A percentile compares a stretch with the other conserved stretches of the same genome.
phyloP scores from a whole-genome alignment of 1,140 invertebrate species.

The Drosophila erecta region DNA sequence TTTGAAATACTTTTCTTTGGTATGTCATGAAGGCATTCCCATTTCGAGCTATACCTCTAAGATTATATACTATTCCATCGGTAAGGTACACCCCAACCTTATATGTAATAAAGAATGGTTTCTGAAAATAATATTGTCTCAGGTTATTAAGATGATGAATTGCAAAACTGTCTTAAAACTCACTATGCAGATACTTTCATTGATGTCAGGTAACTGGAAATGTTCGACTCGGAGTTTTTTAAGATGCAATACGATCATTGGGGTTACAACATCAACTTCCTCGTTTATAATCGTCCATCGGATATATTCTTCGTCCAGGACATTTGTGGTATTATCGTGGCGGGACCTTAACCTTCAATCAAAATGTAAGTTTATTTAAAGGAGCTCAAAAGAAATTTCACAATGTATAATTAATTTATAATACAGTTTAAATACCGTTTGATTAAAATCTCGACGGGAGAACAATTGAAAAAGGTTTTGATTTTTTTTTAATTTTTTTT shows the following conservation, averaged over 20 bases:
- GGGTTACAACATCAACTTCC: constrained; percentile 75
- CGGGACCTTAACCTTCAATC: not conserved
- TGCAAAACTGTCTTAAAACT: constrained; percentile 21
- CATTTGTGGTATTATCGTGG: constrained; percentile 1
- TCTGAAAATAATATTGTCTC: constrained; percentile 38
- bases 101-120: constrained; percentile 67
- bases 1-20: constrained; percentile 67
- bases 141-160: not conserved
- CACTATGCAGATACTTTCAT: constrained; percentile 60
- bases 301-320: constrained; percentile 44
- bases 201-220: constrained; percentile 68
- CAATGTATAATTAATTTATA: too few species aligned
- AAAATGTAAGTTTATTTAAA: not conserved
- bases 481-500: too few species aligned
- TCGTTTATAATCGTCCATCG: constrained; percentile 77
- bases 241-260: constrained; percentile 68
- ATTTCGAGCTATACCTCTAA: constrained; percentile 60
- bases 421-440: too few species aligned
- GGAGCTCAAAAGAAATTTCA: too few species aligned
- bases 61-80: constrained; percentile 77
- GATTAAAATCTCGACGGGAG: too few species aligned
- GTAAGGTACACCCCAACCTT: constrained; percentile 59
- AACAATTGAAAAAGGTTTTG: too few species aligned
- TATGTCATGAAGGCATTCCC: constrained; percentile 76
- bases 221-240: constrained; percentile 69